Evolutionary conservation across 2,888 invertebrate species (phyloP).

Genomic region (Phragmatobia fuliginosa): DNA sequence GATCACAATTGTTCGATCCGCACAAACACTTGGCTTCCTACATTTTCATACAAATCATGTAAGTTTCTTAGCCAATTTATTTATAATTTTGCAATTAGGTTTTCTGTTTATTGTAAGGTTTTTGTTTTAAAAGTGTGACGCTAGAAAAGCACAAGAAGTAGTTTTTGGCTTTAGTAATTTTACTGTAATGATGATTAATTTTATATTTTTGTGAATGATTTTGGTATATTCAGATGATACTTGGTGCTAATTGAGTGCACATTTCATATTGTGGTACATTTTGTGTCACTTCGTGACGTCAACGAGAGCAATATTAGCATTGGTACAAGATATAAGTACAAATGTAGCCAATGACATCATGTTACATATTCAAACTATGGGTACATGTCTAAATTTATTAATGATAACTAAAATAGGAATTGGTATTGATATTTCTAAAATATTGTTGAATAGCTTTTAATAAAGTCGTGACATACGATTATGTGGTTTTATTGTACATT

Average conservation of each 20-base stretch:
- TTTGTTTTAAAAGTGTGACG: slow-evolving; percentile 24
- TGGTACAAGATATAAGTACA: slow-evolving; percentile 9
- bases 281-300: slow-evolving; percentile 2
- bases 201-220: slow-evolving; percentile 17
- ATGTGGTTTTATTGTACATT: slow-evolving; percentile 12
- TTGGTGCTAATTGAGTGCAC: slow-evolving; percentile 34
- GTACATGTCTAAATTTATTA: slow-evolving; percentile 16
- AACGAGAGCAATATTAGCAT: background rate
- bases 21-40: background rate
- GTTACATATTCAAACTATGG: slow-evolving; percentile 3
- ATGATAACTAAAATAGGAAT: slow-evolving; percentile 35
- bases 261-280: slow-evolving; percentile 17
- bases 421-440: slow-evolving; percentile 52
- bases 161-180: slow-evolving; percentile 27
- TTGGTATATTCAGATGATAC: slow-evolving; percentile 15
- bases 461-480: slow-evolving; percentile 38
- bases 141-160: slow-evolving; percentile 20
- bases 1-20: background rate
- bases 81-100: slow-evolving; percentile 39
- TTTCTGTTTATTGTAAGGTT: slow-evolving; percentile 26
- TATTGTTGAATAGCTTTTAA: slow-evolving; percentile 44
- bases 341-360: background rate
- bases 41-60: slow-evolving; percentile 37
- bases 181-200: slow-evolving; percentile 19
- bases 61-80: slow-evolving; percentile 31